Evolutionary conservation across 2,888 invertebrate species (phyloP).

Genomic region (Drosophila kanekoi): DNA sequence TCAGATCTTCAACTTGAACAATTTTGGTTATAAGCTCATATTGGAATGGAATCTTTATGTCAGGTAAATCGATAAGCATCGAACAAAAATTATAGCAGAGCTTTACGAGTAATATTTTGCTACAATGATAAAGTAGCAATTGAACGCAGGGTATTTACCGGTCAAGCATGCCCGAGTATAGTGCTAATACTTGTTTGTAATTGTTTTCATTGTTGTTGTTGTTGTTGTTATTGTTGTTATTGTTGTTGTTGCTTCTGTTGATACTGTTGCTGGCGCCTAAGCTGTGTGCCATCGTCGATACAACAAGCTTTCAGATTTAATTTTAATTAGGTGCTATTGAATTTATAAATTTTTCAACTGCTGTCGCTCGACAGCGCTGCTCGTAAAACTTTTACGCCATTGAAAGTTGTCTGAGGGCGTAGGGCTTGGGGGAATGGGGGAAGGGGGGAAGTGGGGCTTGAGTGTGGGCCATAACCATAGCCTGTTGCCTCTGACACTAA

Average conservation of each 20-base stretch:
- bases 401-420: conserved; percentile 57
- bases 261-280: conserved; percentile 44
- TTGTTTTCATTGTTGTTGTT: conserved; percentile 44
- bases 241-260: conserved; percentile 23
- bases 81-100: no score
- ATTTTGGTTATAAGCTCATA: no score
- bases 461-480: conserved; percentile 33
- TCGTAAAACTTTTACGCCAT: conserved; percentile 71
- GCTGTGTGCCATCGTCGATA: conserved; percentile 64
- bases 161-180: neutral
- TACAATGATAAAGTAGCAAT: no score
- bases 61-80: no score
- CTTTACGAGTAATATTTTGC: no score
- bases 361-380: conserved; percentile 57
- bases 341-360: conserved; percentile 79
- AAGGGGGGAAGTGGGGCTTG: conserved; percentile 21
- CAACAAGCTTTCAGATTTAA: conserved; percentile 78
- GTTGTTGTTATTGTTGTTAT: conserved; percentile 42
- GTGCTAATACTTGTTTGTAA: conserved; percentile 29
- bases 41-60: no score
- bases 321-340: conserved; percentile 81
- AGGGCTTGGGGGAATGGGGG: neutral
- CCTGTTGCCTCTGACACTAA: conserved; percentile 67
- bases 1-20: no score
- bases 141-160: neutral